phyloP scores from a whole-genome alignment of 2,797 vertebrate species.

The Hippoglossus hippoglossus region DNA sequence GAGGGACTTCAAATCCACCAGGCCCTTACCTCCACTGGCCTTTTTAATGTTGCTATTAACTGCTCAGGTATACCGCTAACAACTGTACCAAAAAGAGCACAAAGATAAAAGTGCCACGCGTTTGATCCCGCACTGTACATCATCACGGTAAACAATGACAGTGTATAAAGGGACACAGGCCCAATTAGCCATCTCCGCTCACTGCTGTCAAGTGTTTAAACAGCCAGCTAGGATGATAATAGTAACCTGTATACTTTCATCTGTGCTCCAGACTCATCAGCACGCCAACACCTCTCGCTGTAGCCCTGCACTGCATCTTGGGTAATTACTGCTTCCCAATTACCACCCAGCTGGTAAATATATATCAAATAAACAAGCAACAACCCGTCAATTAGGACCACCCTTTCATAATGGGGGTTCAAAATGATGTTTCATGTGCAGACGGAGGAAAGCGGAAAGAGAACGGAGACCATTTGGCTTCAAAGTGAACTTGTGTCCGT shows the following conservation, averaged over 20 bases:
- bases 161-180: conserved; percentile 48
- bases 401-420: conserved; percentile 74
- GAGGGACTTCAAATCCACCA: conserved; percentile 59
- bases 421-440: conserved; percentile 73
- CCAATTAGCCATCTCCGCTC: conserved; percentile 70
- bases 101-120: conserved; percentile 39
- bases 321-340: conserved; percentile 84
- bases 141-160: conserved; percentile 68
- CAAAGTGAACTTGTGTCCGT: conserved; percentile 72
- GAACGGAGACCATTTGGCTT: conserved; percentile 62
- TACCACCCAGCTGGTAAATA: conserved; percentile 82
- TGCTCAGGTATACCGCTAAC: conserved; percentile 48
- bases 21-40: conserved; percentile 51
- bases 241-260: conserved; percentile 77
- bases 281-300: conserved; percentile 54
- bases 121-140: conserved; percentile 55
- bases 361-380: conserved; percentile 87
- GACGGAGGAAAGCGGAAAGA: conserved; percentile 42
- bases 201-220: conserved; percentile 66
- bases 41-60: conserved; percentile 68
- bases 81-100: conserved; percentile 24
- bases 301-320: conserved; percentile 68
- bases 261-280: conserved; percentile 72
- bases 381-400: conserved; percentile 84
- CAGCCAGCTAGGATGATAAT: conserved; percentile 62